Base-by-base conservation (phyloP, 2,888 invertebrate genomes). In the Andrena camellia region DNA sequence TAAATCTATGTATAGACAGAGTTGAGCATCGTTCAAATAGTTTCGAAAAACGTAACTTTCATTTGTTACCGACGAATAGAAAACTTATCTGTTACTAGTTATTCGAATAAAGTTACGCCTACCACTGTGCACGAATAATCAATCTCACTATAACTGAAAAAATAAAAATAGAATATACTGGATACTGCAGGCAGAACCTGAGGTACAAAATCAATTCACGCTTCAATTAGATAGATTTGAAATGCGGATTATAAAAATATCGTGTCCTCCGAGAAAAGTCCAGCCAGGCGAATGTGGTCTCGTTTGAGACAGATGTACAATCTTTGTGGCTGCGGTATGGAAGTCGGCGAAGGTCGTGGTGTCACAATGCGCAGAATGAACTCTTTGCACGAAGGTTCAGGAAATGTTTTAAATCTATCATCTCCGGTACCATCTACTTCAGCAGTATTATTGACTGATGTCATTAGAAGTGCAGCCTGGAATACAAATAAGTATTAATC, bases 261-360 rank as follows among this genome's bases (percentile, higher is more conserved):
- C 0, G 96, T 97, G 91, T 97, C 97, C 88, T 97, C 96, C 0
- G 97, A 96, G 92, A 97, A 97, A n/a, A 97, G 97, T 4, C 97
- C 97, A 74, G 96, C 96, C 64, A 98, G 93, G 84, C 97, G 94
- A 90, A 97, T 96, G 83, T 96, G 96, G 68, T 97, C 96, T 57
- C 96, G 95, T 78, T 95, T 95, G 17, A 97, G 93, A 83, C 97
- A 95, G 17, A 96, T 97, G 86, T 97, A 96, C 94, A 97, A 95
- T 88, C 96, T 95, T 90, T 97, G 97, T 1, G 97, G 96, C 69
- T 95, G 95, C 59, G 95, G 94, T 8, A 95, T 94, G 0, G 96
- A 96, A 86, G 95, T 95, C 0, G 95, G 94, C 13, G 96, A 95
- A 3, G 97, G 97, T 73, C 96, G 94, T 0, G 95, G 95, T 26